These are phyloP conservation scores for Acipenser oxyrinchus DNA, from an alignment of 2,797 vertebrate genomes.

Conservation along the genomic window DNA sequence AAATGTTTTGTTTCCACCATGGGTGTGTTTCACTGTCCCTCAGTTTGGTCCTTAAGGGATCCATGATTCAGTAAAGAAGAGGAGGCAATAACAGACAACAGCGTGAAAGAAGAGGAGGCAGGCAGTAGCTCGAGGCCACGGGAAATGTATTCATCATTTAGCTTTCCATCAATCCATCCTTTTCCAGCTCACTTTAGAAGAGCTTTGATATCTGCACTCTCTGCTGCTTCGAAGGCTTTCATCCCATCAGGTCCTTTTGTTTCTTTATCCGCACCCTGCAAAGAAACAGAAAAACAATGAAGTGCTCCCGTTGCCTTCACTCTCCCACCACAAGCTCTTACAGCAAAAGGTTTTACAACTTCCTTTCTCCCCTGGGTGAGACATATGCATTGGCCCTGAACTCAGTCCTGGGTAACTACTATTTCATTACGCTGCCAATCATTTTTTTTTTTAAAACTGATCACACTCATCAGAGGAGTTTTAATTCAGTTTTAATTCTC, in stretches of 20 bases:
- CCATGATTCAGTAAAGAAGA: slow-evolving; percentile 34
- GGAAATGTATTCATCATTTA: slow-evolving; percentile 28
- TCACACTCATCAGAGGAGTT: no score
- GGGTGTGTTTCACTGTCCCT: slow-evolving; percentile 36
- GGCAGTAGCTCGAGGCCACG: slow-evolving; percentile 28
- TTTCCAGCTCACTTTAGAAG: slow-evolving; percentile 55
- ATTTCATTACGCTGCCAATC: no score
- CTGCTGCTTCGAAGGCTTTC: slow-evolving; percentile 40
- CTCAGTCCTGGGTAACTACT: no score
- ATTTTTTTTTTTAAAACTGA: no score
- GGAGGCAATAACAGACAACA: slow-evolving; percentile 30
- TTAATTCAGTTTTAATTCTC: no score
- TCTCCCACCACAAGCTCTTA: no score
- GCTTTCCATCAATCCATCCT: slow-evolving; percentile 21
- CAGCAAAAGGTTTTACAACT: no score
- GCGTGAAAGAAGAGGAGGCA: slow-evolving; percentile 46
- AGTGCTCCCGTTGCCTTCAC: not conserved
- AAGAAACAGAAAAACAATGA: slow-evolving; percentile 17
- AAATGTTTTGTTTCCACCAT: slow-evolving; percentile 19
- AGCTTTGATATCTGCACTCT: slow-evolving; percentile 46
- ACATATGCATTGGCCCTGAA: no score
- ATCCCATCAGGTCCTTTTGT: slow-evolving; percentile 44
- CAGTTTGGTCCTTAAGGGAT: slow-evolving; percentile 48
- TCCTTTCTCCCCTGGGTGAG: no score
- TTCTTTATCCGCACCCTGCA: slow-evolving; percentile 62